Percentiles rank a stretch among this genome's conserved stretches.
These are phyloP conservation scores for Macrosiphum euphorbiae DNA, from an alignment of 2,888 invertebrate species.

Conservation along the genomic window DNA sequence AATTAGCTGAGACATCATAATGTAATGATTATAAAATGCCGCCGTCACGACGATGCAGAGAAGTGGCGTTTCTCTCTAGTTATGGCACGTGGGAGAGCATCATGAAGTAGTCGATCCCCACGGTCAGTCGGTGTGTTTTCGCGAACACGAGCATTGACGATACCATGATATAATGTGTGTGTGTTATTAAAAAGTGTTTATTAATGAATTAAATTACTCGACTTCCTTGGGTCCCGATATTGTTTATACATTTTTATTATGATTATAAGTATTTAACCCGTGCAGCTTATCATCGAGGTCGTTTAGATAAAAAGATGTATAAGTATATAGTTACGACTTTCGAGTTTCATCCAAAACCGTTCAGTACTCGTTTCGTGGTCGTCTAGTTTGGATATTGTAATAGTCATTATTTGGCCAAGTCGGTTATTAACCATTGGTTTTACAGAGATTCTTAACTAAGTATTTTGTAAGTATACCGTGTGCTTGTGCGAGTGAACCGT, in stretches of 20 bases:
- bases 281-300: background rate
- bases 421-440: background rate
- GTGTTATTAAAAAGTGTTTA: background rate
- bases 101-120: background rate
- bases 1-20: background rate
- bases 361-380: background rate
- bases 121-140: background rate
- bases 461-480: background rate
- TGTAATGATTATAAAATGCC: background rate
- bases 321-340: background rate
- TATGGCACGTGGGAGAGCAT: background rate
- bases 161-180: background rate
- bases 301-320: background rate
- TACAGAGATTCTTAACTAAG: background rate
- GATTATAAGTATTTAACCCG: background rate
- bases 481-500: background rate
- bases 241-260: background rate
- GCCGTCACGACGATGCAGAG: no score
- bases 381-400: no score
- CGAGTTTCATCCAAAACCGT: background rate
- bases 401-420: background rate
- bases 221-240: background rate
- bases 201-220: background rate
- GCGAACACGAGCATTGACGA: background rate
- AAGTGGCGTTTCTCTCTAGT: no score